phyloP scores from a whole-genome alignment of 2,797 vertebrate species.

The Myripristis jacobus region DNA sequence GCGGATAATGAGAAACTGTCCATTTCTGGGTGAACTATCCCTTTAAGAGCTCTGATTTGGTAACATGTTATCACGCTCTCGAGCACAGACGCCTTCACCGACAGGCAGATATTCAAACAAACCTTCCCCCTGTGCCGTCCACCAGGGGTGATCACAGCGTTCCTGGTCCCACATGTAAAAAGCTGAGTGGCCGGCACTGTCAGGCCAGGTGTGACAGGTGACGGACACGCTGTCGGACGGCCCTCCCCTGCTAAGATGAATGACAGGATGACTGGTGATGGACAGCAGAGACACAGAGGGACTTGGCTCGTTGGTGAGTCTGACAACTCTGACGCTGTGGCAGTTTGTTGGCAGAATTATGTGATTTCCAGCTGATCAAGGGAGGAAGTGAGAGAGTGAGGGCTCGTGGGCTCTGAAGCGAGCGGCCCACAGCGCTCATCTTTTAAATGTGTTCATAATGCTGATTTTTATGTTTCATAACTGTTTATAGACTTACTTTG shows the following conservation, averaged over 20 bases:
- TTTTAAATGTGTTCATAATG: neutral
- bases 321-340: neutral
- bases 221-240: neutral
- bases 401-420: neutral
- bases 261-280: neutral
- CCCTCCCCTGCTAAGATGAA: neutral
- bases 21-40: too few relatives aligned
- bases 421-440: neutral
- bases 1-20: too few relatives aligned
- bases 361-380: neutral
- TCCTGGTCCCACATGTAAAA: neutral
- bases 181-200: constrained; percentile 8
- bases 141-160: too few relatives aligned
- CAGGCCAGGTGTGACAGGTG: constrained; percentile 17
- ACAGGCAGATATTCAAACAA: neutral
- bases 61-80: too few relatives aligned
- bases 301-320: neutral
- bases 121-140: neutral
- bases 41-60: too few relatives aligned
- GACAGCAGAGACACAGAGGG: neutral
- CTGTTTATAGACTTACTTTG: too few relatives aligned
- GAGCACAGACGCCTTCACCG: neutral
- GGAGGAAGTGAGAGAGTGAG: too few relatives aligned
- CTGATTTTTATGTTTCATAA: too few relatives aligned
- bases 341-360: neutral